Conservation (phyloP, 1,140 invertebrate species). For the Helicoverpa zea region DNA sequence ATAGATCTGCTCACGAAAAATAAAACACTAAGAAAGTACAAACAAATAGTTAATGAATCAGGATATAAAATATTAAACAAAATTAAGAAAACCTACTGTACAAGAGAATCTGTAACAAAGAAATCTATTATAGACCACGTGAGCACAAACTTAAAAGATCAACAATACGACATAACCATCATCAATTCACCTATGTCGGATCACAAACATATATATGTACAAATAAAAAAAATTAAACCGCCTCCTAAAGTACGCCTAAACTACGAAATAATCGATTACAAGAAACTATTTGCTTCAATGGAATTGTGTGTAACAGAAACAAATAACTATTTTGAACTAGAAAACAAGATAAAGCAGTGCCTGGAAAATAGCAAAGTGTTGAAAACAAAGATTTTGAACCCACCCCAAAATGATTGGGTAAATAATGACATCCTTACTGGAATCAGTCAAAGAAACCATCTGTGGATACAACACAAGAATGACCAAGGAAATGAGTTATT, state of each 20-base stretch:
- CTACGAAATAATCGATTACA: slow-evolving; percentile 2
- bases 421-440: slow-evolving; percentile 3
- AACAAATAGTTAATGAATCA: slow-evolving; percentile 48
- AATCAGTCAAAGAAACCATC: not conserved
- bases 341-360: not conserved
- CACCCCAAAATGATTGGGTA: slow-evolving; percentile 10
- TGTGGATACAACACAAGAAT: not conserved
- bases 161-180: not conserved
- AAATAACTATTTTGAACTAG: not conserved
- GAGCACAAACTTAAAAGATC: slow-evolving; percentile 54
- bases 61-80: slow-evolving; percentile 60
- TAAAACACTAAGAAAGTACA: slow-evolving; percentile 30
- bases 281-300: not conserved
- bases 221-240: not conserved
- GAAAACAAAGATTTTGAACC: not conserved
- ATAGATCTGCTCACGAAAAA: slow-evolving; percentile 54
- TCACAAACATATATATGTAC: not conserved
- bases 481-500: not conserved
- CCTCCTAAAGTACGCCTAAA: not conserved
- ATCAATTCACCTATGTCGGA: not conserved
- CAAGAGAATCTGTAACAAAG: slow-evolving; percentile 51
- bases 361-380: not conserved
- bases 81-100: slow-evolving; percentile 50
- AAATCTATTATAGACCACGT: slow-evolving; percentile 57
- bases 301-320: not conserved